Conservation (phyloP, 2,888 invertebrate species). For the Meandrusa payeni region DNA sequence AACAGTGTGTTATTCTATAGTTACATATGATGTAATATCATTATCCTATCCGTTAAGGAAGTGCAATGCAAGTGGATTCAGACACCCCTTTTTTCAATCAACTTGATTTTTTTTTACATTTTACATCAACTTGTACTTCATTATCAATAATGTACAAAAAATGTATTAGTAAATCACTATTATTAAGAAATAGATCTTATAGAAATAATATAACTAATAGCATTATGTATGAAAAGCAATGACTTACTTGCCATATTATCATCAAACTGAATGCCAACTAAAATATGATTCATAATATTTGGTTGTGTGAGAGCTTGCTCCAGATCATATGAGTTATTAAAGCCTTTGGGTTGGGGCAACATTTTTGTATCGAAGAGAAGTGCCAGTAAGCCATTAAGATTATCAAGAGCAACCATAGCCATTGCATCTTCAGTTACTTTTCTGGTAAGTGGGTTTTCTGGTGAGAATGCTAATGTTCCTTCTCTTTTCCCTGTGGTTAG, state of each 20-base stretch:
- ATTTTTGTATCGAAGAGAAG: constrained; percentile 57
- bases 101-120: no score
- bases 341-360: constrained; percentile 66
- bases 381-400: constrained; percentile 56
- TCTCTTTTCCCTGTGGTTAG: constrained; percentile 54
- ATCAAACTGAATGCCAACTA: constrained; percentile 71
- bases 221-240: no score
- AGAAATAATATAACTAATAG: no score
- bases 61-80: no score
- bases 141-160: no score
- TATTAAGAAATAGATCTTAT: no score
- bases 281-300: constrained; percentile 64
- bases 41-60: no score
- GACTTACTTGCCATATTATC: constrained; percentile 69
- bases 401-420: constrained; percentile 61
- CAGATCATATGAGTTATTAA: constrained; percentile 57
- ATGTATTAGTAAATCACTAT: no score
- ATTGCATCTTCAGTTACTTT: constrained; percentile 61
- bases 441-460: constrained; percentile 64
- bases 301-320: constrained; percentile 60
- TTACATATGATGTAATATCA: no score
- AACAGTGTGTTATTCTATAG: no score
- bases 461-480: constrained; percentile 70
- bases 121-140: no score
- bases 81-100: no score